Evolutionary conservation across 2,113 vertebrate species (phyloP).

Genomic region (Neogobius melanostomus): DNA sequence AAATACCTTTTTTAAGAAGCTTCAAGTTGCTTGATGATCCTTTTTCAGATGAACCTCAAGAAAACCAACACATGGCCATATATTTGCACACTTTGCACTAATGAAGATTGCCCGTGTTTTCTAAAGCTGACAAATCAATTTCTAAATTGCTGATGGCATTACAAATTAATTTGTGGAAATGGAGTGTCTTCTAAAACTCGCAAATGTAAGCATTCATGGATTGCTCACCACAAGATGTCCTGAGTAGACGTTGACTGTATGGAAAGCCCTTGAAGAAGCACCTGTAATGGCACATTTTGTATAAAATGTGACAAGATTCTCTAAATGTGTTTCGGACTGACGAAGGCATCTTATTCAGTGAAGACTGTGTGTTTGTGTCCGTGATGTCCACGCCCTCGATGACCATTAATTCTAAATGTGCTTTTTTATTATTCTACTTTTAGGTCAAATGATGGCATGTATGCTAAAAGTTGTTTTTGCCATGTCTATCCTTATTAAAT

Average conservation of each 20-base stretch:
- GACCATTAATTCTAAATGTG: conserved; percentile 92
- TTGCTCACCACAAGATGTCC: conserved; percentile 19
- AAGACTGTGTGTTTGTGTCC: conserved; percentile 94
- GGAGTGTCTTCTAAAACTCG: conserved; percentile 9
- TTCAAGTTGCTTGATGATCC: conserved; percentile 9
- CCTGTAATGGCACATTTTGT: conserved; percentile 31
- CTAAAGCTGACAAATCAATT: conserved; percentile 2
- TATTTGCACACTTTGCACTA: conserved; percentile 2
- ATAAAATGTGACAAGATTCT: conserved; percentile 35
- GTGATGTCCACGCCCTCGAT: conserved; percentile 90
- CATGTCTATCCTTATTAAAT: conserved; percentile 99
- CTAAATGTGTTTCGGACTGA: conserved; percentile 53
- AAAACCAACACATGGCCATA: conserved; percentile 23
- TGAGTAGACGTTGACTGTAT: conserved; percentile 4
- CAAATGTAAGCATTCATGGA: conserved; percentile 16
- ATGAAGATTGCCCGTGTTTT: conserved; percentile 27
- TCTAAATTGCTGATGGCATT: conserved; percentile 11
- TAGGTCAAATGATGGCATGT: conserved; percentile 93
- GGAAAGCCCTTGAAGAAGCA: conserved; percentile 28
- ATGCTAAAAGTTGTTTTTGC: conserved; percentile 99
- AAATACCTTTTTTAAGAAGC: conserved; percentile 21
- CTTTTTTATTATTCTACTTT: conserved; percentile 91
- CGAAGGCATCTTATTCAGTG: conserved; percentile 67
- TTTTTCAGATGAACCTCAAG: background rate
- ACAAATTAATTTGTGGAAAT: conserved; percentile 26